These are phyloP conservation scores for Apogon talboti DNA, from an alignment of 2,797 vertebrate species.

Conservation along the genomic window DNA sequence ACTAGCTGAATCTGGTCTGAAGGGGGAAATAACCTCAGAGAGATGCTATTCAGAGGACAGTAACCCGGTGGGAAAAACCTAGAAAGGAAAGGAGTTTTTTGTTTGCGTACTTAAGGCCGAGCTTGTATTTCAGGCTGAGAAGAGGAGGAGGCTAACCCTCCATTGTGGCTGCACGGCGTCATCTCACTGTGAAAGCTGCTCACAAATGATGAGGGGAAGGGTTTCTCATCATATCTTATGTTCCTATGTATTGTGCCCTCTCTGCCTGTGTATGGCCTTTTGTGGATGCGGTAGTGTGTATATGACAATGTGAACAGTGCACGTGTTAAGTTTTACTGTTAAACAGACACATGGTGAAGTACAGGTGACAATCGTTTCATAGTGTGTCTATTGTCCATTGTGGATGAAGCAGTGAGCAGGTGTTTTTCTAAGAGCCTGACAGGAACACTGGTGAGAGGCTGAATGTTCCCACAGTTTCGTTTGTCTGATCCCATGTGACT, in stretches of 20 bases:
- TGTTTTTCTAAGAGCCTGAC: constrained; percentile 44
- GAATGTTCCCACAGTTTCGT: constrained; percentile 41
- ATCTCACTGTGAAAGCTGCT: constrained; percentile 27
- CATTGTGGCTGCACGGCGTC: constrained; percentile 30
- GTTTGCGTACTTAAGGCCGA: constrained; percentile 33
- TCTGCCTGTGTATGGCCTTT: constrained; percentile 15
- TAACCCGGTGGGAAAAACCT: constrained; percentile 44
- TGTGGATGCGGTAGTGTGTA: constrained; percentile 4
- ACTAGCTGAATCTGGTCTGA: constrained; percentile 54
- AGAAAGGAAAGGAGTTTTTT: constrained; percentile 44
- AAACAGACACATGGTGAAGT: constrained; percentile 6
- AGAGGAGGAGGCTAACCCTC: constrained; percentile 24
- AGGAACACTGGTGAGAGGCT: constrained; percentile 20
- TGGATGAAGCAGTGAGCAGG: constrained; percentile 32
- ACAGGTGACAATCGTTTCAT: constrained; percentile 26
- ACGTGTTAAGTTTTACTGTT: constrained; percentile 1
- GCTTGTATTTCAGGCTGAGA: constrained; percentile 64
- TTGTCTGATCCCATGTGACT: constrained; percentile 32
- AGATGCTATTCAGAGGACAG: constrained; percentile 35
- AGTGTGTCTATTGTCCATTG: constrained; percentile 28
- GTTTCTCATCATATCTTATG: constrained; percentile 51
- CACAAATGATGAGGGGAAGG: constrained; percentile 3
- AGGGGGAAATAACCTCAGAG: constrained; percentile 38
- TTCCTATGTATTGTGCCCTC: not conserved
- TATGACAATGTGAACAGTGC: not conserved